phyloP scores from a whole-genome alignment of 2,113 vertebrate genomes.

The Tricholaema leucomelas region DNA sequence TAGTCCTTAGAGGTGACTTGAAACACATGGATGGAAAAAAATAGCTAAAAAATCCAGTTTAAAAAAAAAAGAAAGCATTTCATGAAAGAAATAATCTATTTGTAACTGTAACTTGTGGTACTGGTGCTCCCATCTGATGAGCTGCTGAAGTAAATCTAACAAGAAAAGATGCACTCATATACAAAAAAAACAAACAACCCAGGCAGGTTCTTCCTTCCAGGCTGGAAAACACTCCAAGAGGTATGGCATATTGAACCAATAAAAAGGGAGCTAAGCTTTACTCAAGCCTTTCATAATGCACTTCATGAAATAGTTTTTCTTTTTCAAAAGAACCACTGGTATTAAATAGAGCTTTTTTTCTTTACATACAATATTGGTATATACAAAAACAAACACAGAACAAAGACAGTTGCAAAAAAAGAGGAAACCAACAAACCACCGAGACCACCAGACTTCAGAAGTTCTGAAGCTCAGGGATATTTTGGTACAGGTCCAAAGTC shows the following conservation, averaged over 20 bases:
- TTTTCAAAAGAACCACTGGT: constrained; percentile 11
- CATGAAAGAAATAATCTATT: neutral
- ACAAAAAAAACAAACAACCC: neutral
- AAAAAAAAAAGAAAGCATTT: neutral
- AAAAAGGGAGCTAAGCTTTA: neutral
- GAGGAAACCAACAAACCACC: neutral
- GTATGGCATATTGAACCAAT: neutral
- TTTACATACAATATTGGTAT: constrained; percentile 43
- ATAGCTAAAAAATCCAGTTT: neutral
- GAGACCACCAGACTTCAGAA: constrained; percentile 75
- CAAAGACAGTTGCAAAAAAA: neutral
- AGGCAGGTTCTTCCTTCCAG: constrained; percentile 3
- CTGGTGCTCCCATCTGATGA: neutral
- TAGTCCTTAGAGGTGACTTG: neutral
- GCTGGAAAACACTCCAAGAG: neutral
- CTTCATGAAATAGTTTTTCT: constrained; percentile 6
- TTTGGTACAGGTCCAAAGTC: constrained; percentile 89
- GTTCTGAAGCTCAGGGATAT: constrained; percentile 91
- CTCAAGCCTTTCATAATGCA: constrained; percentile 26
- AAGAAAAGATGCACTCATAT: neutral
- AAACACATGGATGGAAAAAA: neutral
- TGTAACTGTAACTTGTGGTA: neutral
- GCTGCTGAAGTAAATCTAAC: neutral
- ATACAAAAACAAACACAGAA: constrained; percentile 1
- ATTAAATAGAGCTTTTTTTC: constrained; percentile 44